A percentile compares a stretch with the other conserved stretches of the same genome.
Evolutionary conservation across 2,888 invertebrate genomes (phyloP).

Genomic region (Epirrhoe alternata): DNA sequence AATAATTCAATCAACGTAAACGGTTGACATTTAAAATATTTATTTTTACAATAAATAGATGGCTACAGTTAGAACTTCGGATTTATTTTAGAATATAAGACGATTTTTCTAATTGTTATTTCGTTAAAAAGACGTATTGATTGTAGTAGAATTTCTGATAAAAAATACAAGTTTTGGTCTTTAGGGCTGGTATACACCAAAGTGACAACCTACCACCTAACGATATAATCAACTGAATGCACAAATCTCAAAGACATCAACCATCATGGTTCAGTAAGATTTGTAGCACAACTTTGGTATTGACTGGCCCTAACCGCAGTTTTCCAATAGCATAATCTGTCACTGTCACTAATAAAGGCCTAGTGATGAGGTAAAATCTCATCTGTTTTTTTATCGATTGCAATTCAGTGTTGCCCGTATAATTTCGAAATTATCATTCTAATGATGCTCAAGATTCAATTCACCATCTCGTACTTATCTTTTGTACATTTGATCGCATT

Average conservation of each 20-base stretch:
- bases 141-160: slow-evolving; percentile 29
- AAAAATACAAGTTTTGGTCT: slow-evolving; percentile 10
- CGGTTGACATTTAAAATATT: slow-evolving; percentile 60
- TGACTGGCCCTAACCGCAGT: slow-evolving; percentile 5
- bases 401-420: slow-evolving; percentile 9
- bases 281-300: no score
- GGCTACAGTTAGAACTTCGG: slow-evolving; percentile 60
- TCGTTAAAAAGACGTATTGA: slow-evolving; percentile 56
- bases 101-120: slow-evolving; percentile 56
- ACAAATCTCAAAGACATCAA: no score
- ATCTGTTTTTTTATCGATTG: slow-evolving; percentile 28
- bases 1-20: slow-evolving; percentile 67
- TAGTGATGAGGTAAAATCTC: slow-evolving; percentile 25
- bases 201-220: neutral
- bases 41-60: slow-evolving; percentile 68
- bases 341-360: slow-evolving; percentile 22
- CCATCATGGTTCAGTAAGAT: no score
- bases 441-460: slow-evolving; percentile 38
- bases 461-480: slow-evolving; percentile 25
- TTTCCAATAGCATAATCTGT: slow-evolving; percentile 6
- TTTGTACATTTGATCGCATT: slow-evolving; percentile 48
- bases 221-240: neutral
- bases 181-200: slow-evolving; percentile 12
- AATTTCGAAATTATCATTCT: slow-evolving; percentile 25
- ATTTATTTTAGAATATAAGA: slow-evolving; percentile 49